Percentiles rank a stretch among this genome's conserved stretches.
These are phyloP conservation scores for Valencia hispanica DNA, from an alignment of 2,797 vertebrate genomes.

Conservation along the genomic window DNA sequence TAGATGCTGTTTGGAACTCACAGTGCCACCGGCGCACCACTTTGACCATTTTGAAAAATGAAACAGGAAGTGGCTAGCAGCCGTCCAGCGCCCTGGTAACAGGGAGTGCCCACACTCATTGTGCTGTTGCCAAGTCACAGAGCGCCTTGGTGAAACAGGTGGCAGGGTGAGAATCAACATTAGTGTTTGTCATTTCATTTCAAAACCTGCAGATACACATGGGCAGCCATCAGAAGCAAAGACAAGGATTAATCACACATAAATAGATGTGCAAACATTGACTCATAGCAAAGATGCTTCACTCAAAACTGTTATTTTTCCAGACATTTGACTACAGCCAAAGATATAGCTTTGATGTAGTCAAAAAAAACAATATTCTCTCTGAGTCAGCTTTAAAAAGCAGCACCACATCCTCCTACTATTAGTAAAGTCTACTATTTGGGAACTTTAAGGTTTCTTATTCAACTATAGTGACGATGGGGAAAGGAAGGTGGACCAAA, in stretches of 20 bases:
- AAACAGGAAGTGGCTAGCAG: slow-evolving; percentile 61
- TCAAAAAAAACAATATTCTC: not conserved
- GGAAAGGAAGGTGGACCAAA: no score
- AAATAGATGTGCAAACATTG: slow-evolving; percentile 22
- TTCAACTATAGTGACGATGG: no score
- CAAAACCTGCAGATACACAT: slow-evolving; percentile 23
- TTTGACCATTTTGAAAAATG: slow-evolving; percentile 38
- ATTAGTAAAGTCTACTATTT: not conserved
- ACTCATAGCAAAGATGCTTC: slow-evolving; percentile 15
- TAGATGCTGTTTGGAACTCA: slow-evolving; percentile 40
- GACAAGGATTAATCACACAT: slow-evolving; percentile 27
- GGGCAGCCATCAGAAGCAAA: slow-evolving; percentile 3
- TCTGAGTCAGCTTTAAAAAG: not conserved
- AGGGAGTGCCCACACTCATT: slow-evolving; percentile 59
- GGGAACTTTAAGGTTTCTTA: not conserved
- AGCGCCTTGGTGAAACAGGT: slow-evolving; percentile 60
- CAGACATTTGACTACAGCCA: slow-evolving; percentile 22
- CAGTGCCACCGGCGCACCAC: slow-evolving; percentile 25
- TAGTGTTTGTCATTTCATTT: slow-evolving; percentile 53
- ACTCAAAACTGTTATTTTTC: slow-evolving; percentile 33
- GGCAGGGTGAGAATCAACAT: slow-evolving; percentile 68
- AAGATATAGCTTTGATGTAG: not conserved
- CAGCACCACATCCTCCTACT: no score
- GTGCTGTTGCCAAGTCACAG: slow-evolving; percentile 60
- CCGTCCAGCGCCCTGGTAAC: slow-evolving; percentile 62